Conservation (phyloP, 2,113 vertebrate species). For the Scatophagus argus region DNA sequence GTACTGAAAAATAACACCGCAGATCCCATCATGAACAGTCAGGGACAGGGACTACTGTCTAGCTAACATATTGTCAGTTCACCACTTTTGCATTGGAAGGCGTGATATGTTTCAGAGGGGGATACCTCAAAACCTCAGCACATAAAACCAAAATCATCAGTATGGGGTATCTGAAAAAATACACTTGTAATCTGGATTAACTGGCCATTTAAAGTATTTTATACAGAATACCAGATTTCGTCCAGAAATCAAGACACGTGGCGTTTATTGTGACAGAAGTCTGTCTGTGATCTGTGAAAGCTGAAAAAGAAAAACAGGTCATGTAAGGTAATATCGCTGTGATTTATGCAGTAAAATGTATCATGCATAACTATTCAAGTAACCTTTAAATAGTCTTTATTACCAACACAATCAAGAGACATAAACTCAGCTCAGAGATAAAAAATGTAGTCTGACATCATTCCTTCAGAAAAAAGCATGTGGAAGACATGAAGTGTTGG, state of each 20-base stretch:
- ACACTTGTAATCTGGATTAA: not conserved
- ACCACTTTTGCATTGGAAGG: too few relatives aligned
- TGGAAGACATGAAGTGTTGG: not conserved
- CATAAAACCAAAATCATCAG: not conserved
- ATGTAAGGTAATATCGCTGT: not conserved
- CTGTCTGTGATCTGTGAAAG: slow-evolving; percentile 6
- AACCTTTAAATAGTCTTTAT: not conserved
- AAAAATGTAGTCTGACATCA: slow-evolving; percentile 10
- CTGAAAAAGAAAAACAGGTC: not conserved
- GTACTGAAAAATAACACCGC: too few relatives aligned
- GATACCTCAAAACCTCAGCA: not conserved
- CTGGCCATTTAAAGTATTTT: not conserved
- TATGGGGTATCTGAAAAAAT: not conserved
- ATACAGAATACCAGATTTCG: too few relatives aligned
- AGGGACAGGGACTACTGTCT: too few relatives aligned
- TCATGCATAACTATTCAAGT: slow-evolving; percentile 14
- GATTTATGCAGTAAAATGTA: too few relatives aligned
- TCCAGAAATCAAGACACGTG: too few relatives aligned
- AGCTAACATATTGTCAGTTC: too few relatives aligned
- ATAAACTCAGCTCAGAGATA: slow-evolving; percentile 5
- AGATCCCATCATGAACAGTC: too few relatives aligned
- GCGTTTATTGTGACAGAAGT: too few relatives aligned
- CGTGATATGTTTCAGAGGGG: too few relatives aligned
- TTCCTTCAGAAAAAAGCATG: not conserved
- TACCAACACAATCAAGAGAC: slow-evolving; percentile 17